Evolutionary conservation across 2,113 vertebrate species (phyloP).

Genomic region (Thalassarche chlororhynchos): DNA sequence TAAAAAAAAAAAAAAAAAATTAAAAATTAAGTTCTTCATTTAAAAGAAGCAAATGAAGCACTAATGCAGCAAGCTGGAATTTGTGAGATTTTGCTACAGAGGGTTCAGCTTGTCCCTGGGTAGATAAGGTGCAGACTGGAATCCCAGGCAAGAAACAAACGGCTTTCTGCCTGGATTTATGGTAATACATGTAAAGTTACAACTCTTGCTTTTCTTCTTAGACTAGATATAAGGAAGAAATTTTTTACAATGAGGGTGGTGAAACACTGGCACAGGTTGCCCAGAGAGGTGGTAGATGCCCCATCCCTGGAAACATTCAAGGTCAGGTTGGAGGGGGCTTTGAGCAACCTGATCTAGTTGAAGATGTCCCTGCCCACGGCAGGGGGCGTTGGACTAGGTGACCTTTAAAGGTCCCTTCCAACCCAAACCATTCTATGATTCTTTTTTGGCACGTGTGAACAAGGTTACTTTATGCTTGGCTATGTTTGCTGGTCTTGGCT

Average conservation of each 20-base stretch:
- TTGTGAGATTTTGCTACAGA: not conserved
- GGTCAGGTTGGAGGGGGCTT: no score
- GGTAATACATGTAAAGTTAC: not conserved
- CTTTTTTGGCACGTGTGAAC: not conserved
- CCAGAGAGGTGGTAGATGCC: no score
- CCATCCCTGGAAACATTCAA: no score
- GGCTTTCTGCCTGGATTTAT: not conserved
- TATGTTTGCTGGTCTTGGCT: not conserved
- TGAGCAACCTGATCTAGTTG: no score
- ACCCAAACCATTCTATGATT: no score
- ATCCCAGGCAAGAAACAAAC: fast-evolving
- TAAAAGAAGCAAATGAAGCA: not conserved
- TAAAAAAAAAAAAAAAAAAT: not conserved
- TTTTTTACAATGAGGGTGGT: no score
- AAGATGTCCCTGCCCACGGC: no score
- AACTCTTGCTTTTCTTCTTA: not conserved
- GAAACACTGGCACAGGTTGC: no score
- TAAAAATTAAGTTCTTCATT: not conserved
- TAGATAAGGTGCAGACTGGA: not conserved
- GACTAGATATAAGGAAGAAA: no score
- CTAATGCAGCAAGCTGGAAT: not conserved
- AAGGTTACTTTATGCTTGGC: not conserved
- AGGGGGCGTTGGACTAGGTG: no score
- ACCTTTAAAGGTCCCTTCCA: no score
- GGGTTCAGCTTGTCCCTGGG: not conserved